phyloP scores from a whole-genome alignment of 2,113 vertebrate species.

The Saguinus imperator region DNA sequence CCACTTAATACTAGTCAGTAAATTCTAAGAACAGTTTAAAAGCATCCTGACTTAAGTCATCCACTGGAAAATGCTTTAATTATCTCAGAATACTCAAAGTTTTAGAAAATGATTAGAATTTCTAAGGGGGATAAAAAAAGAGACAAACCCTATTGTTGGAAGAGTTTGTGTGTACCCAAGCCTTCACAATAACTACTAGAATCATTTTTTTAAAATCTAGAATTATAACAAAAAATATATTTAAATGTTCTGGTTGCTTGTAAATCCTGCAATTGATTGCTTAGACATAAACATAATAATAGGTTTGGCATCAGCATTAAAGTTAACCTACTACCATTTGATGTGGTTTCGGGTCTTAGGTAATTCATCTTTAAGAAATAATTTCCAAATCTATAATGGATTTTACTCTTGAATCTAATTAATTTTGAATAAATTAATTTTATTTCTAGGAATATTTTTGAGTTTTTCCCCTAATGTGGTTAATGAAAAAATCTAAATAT shows the following conservation, averaged over 20 bases:
- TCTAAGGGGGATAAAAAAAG: not conserved
- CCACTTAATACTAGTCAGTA: not conserved
- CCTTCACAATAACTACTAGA: not conserved
- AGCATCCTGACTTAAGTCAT: not conserved
- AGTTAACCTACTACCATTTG: not conserved
- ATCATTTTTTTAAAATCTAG: not conserved
- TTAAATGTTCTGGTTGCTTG: not conserved
- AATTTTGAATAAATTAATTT: constrained; percentile 44
- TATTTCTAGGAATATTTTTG: constrained; percentile 1
- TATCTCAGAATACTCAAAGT: not conserved
- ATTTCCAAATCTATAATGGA: not conserved
- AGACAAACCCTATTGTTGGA: not conserved
- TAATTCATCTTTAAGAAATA: constrained; percentile 37
- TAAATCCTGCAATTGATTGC: not conserved
- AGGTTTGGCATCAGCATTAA: not conserved
- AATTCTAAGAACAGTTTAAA: constrained; percentile 36
- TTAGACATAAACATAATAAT: not conserved
- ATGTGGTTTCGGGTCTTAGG: not conserved
- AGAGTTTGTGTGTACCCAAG: not conserved
- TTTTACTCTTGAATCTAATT: constrained; percentile 19
- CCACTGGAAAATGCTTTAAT: constrained; percentile 26
- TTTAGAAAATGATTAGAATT: constrained; percentile 17
- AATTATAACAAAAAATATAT: not conserved
- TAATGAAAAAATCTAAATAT: not conserved
- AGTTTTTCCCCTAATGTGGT: not conserved